These are phyloP conservation scores for Sebastolobus alascanus DNA, from an alignment of 2,797 vertebrate genomes.

Conservation along the genomic window DNA sequence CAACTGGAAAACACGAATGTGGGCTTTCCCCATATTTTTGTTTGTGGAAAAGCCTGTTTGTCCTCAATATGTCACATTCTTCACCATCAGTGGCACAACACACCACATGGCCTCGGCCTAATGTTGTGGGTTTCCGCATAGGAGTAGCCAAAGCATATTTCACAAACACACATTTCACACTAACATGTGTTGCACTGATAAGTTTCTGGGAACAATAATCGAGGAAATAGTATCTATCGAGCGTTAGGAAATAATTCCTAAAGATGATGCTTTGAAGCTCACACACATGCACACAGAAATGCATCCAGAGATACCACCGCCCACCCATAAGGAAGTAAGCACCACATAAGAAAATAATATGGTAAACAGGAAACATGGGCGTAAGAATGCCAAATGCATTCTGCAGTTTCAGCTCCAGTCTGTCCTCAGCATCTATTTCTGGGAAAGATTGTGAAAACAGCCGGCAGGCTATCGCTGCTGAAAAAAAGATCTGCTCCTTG, in stretches of 20 bases:
- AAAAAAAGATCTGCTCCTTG: constrained; percentile 14
- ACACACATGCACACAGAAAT: constrained; percentile 29
- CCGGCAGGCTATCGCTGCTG: constrained; percentile 40
- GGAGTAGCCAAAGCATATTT: constrained; percentile 60
- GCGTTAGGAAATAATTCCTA: background rate
- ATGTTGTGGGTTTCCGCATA: constrained; percentile 77
- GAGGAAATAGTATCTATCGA: background rate
- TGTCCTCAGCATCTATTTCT: constrained; percentile 79
- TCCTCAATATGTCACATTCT: constrained; percentile 82
- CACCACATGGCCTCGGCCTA: constrained; percentile 79
- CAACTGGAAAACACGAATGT: constrained; percentile 76
- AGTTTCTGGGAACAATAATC: constrained; percentile 20
- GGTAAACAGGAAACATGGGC: constrained; percentile 85
- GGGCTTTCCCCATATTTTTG: constrained; percentile 81
- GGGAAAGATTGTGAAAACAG: constrained; percentile 70
- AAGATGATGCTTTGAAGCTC: constrained; percentile 8
- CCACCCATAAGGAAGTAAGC: constrained; percentile 65
- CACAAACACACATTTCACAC: constrained; percentile 55
- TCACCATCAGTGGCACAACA: constrained; percentile 73
- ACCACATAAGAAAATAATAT: constrained; percentile 75
- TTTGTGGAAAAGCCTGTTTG: constrained; percentile 81
- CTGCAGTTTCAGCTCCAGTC: constrained; percentile 75
- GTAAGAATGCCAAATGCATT: constrained; percentile 79
- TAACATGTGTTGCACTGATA: constrained; percentile 31
- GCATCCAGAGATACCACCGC: constrained; percentile 50